phyloP scores from a whole-genome alignment of 2,888 invertebrate genomes.

The Microctonus hyperodae region DNA sequence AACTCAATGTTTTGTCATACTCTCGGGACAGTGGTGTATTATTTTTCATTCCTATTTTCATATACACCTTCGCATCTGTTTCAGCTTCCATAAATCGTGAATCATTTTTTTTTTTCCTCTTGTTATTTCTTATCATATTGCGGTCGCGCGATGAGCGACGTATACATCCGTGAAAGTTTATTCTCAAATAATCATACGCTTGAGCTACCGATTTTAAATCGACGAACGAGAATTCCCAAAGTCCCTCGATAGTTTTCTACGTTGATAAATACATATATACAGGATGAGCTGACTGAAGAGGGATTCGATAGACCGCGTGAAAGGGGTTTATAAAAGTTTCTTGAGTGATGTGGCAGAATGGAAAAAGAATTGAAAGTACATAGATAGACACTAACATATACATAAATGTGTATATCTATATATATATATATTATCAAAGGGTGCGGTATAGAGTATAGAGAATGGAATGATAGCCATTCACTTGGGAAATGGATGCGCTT shows the following conservation, averaged over 20 bases:
- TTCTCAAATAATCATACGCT: conserved; percentile 29
- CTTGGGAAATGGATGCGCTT: conserved; percentile 7
- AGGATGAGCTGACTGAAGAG: neutral
- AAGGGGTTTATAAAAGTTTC: conserved; percentile 30
- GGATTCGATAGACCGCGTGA: conserved; percentile 16
- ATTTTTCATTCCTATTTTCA: neutral
- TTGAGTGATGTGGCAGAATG: conserved; percentile 13
- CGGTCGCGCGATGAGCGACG: neutral
- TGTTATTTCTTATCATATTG: conserved; percentile 6
- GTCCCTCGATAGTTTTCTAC: conserved; percentile 19
- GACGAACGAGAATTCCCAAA: conserved; percentile 8
- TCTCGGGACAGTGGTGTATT: neutral
- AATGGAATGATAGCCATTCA: conserved; percentile 14
- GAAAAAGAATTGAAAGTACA: neutral
- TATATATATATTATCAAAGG: neutral
- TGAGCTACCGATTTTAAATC: conserved; percentile 15
- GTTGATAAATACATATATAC: neutral
- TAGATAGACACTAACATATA: no score
- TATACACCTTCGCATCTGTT: neutral
- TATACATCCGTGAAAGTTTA: conserved; percentile 12
- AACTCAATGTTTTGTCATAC: neutral
- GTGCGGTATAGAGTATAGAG: neutral
- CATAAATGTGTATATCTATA: neutral
- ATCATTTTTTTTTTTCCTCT: conserved; percentile 3
- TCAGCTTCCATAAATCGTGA: neutral